These are phyloP conservation scores for Anorthoa munda DNA, from an alignment of 2,888 invertebrate species.

Conservation along the genomic window DNA sequence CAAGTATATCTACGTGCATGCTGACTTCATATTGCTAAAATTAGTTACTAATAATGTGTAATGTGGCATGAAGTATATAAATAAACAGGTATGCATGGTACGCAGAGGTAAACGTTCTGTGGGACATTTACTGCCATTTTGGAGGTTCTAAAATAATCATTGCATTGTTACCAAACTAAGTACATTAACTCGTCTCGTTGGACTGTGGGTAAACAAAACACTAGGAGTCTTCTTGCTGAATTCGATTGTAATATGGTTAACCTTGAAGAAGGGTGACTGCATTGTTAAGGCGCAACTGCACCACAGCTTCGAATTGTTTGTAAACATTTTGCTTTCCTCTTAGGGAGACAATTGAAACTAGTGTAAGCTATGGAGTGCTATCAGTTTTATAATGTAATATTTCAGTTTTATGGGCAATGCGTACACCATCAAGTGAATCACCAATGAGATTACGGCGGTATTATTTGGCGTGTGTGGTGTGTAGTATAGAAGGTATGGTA, in stretches of 20 bases:
- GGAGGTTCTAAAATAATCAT: conserved; percentile 32
- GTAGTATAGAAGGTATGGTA: conserved; percentile 66
- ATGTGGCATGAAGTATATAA: conserved; percentile 80
- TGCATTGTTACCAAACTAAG: conserved; percentile 33
- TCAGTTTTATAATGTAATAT: conserved; percentile 9
- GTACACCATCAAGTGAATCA: conserved; percentile 6
- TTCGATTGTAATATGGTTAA: conserved; percentile 18
- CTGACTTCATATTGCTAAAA: conserved; percentile 84
- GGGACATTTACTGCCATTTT: conserved; percentile 61
- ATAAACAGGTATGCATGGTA: conserved; percentile 79
- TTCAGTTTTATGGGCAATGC: not conserved
- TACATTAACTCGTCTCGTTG: conserved; percentile 4
- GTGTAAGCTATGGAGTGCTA: conserved; percentile 16
- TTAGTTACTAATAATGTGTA: conserved; percentile 79
- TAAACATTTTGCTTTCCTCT: conserved; percentile 38
- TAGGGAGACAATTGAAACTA: conserved; percentile 36
- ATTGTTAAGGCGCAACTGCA: conserved; percentile 24
- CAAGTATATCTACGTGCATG: conserved; percentile 84
- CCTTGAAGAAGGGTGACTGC: conserved; percentile 10
- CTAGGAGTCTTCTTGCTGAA: conserved; percentile 21
- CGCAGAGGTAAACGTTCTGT: conserved; percentile 78
- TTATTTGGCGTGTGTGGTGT: conserved; percentile 18
- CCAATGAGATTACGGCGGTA: conserved; percentile 21
- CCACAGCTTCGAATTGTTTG: conserved; percentile 25
- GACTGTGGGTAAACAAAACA: conserved; percentile 35